Evolutionary conservation across 2,888 invertebrate genomes (phyloP).

Genomic region (Dichetophora obliterata): DNA sequence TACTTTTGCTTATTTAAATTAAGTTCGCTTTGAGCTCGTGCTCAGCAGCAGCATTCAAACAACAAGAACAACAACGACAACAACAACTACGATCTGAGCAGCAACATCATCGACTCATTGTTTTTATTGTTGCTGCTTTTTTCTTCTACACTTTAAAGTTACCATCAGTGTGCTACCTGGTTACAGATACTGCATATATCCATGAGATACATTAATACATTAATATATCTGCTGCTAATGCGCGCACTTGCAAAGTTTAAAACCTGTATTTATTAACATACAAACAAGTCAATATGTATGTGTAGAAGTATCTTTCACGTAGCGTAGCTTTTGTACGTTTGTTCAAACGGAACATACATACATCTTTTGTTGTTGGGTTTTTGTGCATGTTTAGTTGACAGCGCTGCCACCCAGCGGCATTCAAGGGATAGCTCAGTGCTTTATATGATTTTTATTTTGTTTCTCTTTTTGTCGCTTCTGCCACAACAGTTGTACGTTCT

Average conservation of each 20-base stretch:
- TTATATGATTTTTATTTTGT: too few species aligned
- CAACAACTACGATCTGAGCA: background rate
- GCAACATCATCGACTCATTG: background rate
- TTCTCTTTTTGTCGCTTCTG: too few species aligned
- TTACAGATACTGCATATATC: background rate
- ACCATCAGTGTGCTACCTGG: background rate
- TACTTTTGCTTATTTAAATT: conserved; percentile 20
- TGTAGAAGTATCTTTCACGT: too few species aligned
- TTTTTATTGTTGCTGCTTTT: background rate
- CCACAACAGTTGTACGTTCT: too few species aligned
- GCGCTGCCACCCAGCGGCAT: too few species aligned
- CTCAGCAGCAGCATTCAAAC: background rate
- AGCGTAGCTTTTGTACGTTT: too few species aligned
- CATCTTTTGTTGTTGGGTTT: too few species aligned
- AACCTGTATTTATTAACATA: conserved; percentile 6
- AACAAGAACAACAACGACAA: background rate
- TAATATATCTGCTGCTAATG: conserved; percentile 15
- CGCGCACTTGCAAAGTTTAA: conserved; percentile 3
- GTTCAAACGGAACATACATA: too few species aligned
- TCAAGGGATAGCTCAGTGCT: too few species aligned
- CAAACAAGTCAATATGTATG: background rate
- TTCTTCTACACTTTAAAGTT: background rate
- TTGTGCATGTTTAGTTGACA: too few species aligned
- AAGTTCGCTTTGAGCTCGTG: conserved; percentile 16
- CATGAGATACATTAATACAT: conserved; percentile 8